A percentile compares a stretch with the other conserved stretches of the same genome.
phyloP scores from a whole-genome alignment of 1,140 invertebrate species.

The Aricia agestis region DNA sequence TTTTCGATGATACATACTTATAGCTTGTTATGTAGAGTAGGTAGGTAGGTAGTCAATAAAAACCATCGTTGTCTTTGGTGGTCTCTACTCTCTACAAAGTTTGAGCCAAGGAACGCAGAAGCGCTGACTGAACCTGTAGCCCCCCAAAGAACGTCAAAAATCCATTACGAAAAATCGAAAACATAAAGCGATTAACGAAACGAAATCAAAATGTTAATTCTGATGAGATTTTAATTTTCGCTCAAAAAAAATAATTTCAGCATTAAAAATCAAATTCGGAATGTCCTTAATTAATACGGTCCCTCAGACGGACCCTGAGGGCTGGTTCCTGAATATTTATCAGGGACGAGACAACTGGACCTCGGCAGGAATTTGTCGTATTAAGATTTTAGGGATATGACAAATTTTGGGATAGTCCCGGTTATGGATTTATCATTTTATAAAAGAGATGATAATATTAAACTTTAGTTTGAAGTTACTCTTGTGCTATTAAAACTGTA shows the following conservation, averaged over 20 bases:
- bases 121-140: no score
- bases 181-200: background rate
- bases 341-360: conserved; percentile 20
- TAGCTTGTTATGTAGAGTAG: no score
- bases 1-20: no score
- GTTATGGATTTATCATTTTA: conserved; percentile 16
- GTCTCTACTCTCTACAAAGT: no score
- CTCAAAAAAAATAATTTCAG: background rate
- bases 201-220: conserved; percentile 1
- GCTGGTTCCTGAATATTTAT: conserved; percentile 44
- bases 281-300: conserved; percentile 27
- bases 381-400: conserved; percentile 34
- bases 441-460: background rate
- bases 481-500: no score
- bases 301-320: conserved; percentile 19
- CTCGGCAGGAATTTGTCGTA: conserved; percentile 24
- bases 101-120: no score
- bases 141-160: no score
- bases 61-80: no score
- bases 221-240: background rate
- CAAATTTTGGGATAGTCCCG: conserved; percentile 34
- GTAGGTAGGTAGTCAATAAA: no score
- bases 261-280: background rate
- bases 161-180: background rate
- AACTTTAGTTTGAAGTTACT: no score